Base-by-base conservation (phyloP, 2,113 vertebrate genomes). In the Zapus hudsonius region DNA sequence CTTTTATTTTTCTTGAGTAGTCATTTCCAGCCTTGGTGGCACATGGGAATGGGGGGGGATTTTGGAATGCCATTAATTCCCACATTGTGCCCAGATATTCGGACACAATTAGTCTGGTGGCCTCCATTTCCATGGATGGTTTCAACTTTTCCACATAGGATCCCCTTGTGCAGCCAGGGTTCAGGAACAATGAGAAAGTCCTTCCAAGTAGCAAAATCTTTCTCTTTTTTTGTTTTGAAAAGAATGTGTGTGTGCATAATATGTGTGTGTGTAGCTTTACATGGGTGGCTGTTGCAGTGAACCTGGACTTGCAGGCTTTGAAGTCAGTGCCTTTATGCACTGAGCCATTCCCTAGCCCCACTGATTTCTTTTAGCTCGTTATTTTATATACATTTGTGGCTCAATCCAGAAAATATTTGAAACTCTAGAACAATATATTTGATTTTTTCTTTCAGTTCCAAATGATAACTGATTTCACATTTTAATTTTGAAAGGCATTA, bases 351-450 rank as follows among this genome's bases (percentile, higher is more conserved):
- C n/a, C n/a, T n/a, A n/a, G n/a, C n/a, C n/a, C n/a, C n/a, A 57
- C 3, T 31, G 67, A 16, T 63, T 67, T 83, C 12, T 89, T 64
- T 72, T 55, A 36, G 29, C 69, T 82, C 52, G 16, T 67, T 7
- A 78, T 76, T 52, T 79, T 13, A 52, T 42, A 17, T 31, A 4
- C 52, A 84, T 57, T 91, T 57, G n/a, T 22, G 11, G 22, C 59
- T 61, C 20, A 84, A 72, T 9, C 5, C 27, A 94, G 57, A 36
- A 63, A 22, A 83, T 38, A 73, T 61, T 79, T 85, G 4, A 78
- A 90, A 33, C 69, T 27, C 76, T 73, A 69, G 57, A 76, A 44
- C 84, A 89, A 70, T n/a, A n/a, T n/a, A n/a, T n/a, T n/a, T n/a
- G n/a, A n/a, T n/a, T n/a, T n/a, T n/a, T n/a, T n/a, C 31, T 78